Conservation (phyloP, 2,797 vertebrate genomes). For the Peromyscus eremicus region DNA sequence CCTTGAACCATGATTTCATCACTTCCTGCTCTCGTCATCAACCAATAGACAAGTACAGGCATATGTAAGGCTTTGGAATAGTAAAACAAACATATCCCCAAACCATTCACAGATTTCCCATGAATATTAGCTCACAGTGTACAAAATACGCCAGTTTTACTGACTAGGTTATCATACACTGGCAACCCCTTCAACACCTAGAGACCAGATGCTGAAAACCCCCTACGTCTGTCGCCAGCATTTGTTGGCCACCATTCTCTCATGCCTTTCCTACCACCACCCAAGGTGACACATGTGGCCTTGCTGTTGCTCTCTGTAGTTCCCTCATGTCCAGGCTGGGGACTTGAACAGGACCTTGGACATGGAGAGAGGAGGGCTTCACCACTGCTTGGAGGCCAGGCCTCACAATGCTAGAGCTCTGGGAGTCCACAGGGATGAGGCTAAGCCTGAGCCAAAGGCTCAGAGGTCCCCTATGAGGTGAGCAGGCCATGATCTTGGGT, state of each 20-base stretch:
- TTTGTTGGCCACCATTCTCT: not conserved
- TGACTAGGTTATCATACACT: not conserved
- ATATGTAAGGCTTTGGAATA: not conserved
- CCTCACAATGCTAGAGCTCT: not conserved
- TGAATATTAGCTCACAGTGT: not conserved
- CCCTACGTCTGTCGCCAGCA: not conserved
- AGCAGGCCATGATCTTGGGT: not conserved
- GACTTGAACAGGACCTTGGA: not conserved
- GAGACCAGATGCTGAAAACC: not conserved
- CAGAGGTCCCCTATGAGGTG: not conserved
- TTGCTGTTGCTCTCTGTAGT: not conserved
- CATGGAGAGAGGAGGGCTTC: not conserved
- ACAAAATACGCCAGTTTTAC: not conserved
- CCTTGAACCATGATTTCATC: too few species aligned
- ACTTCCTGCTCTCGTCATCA: not conserved
- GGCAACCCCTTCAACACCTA: not conserved
- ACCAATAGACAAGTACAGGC: not conserved
- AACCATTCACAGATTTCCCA: not conserved
- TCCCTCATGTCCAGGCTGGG: not conserved
- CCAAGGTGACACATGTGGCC: not conserved
- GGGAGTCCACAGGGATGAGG: not conserved
- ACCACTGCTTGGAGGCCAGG: not conserved
- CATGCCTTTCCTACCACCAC: not conserved
- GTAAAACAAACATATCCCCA: not conserved
- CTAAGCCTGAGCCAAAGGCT: not conserved